These are phyloP conservation scores for Leptinotarsa texana DNA, from an alignment of 1,140 invertebrate species.

Conservation along the genomic window DNA sequence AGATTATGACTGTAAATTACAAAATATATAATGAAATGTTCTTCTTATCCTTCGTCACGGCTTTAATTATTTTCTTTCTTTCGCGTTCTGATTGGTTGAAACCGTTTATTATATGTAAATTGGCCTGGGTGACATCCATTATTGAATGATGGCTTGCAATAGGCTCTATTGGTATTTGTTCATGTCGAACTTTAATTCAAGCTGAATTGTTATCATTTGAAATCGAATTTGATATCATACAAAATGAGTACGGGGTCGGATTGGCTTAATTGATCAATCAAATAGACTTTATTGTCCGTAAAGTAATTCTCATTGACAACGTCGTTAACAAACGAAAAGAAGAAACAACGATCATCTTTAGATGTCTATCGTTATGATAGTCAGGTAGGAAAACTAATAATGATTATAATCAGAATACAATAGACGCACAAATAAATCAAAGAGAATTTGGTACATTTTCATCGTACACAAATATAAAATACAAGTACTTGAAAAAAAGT, in stretches of 20 bases:
- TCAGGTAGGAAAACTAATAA: no score
- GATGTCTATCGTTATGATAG: no score
- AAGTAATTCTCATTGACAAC: background rate
- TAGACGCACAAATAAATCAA: no score
- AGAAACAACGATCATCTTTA: background rate
- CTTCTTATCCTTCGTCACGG: slow-evolving; percentile 24
- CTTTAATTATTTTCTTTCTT: slow-evolving; percentile 37
- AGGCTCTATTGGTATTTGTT: background rate
- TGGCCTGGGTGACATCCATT: background rate
- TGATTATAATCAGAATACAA: no score
- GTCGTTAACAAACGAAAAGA: background rate
- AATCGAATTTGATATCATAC: background rate
- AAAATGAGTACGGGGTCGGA: no score
- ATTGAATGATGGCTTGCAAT: background rate
- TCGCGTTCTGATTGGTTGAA: slow-evolving; percentile 3
- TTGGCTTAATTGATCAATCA: no score
- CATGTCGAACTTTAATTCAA: background rate
- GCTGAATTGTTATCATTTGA: background rate
- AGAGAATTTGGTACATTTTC: no score
- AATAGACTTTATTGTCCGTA: background rate
- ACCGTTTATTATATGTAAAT: slow-evolving; percentile 27
- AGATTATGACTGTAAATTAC: slow-evolving; percentile 50
- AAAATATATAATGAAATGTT: slow-evolving; percentile 47
- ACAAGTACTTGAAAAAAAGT: no score
- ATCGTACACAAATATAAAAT: no score